phyloP scores from a whole-genome alignment of 1,140 invertebrate genomes.

The Triops cancriformis region DNA sequence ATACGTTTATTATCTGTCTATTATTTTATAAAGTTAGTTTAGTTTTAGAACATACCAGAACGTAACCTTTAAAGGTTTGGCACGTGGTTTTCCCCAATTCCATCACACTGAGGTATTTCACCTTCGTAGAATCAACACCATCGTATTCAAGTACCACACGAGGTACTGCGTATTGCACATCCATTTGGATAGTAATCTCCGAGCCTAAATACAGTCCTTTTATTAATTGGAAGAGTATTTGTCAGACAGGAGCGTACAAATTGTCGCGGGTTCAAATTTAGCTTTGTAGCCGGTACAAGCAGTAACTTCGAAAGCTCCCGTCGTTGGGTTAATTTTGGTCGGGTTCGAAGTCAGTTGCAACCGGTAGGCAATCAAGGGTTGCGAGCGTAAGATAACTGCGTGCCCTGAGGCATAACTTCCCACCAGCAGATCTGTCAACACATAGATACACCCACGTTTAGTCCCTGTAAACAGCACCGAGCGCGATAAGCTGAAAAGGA shows the following conservation, averaged over 20 bases:
- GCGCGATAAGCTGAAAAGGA: constrained; percentile 23
- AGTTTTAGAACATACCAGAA: constrained; percentile 16
- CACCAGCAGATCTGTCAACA: constrained; percentile 17
- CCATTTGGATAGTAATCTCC: constrained; percentile 14
- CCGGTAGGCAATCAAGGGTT: not conserved
- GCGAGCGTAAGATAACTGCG: constrained; percentile 12
- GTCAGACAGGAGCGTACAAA: not conserved
- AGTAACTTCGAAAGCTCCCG: constrained; percentile 34
- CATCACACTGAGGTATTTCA: not conserved
- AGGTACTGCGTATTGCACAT: constrained; percentile 9
- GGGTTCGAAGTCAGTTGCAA: constrained; percentile 11
- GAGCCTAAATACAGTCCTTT: not conserved
- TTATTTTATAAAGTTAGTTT: no score
- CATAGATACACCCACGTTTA: constrained; percentile 28
- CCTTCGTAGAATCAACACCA: not conserved
- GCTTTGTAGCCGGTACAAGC: constrained; percentile 11
- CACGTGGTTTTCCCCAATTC: not conserved
- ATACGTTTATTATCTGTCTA: no score
- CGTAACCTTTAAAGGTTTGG: not conserved
- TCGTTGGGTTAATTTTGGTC: constrained; percentile 32
- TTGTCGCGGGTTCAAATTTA: not conserved
- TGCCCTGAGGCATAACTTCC: constrained; percentile 20
- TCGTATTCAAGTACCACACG: constrained; percentile 3
- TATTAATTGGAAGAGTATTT: not conserved
- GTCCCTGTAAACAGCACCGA: not conserved